Percentiles rank a stretch among this genome's conserved stretches.
These are phyloP conservation scores for Dendrophyllia cribrosa DNA, from an alignment of 64 coral and sea anemone species.

Conservation along the genomic window DNA sequence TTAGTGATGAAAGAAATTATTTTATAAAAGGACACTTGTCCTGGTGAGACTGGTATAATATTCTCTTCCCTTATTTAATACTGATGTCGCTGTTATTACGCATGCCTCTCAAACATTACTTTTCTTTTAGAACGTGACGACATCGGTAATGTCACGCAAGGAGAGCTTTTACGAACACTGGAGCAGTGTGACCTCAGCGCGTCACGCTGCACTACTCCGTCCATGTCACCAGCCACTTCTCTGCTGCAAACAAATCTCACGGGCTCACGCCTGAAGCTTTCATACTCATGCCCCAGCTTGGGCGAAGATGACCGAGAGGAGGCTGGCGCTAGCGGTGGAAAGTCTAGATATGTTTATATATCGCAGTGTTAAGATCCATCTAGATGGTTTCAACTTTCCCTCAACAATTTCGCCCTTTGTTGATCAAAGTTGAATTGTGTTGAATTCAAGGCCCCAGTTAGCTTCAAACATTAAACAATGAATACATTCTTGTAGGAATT, in stretches of 20 bases:
- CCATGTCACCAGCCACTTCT: slow-evolving; percentile 91
- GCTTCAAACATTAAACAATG: too few species aligned
- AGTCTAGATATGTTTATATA: slow-evolving; percentile 20
- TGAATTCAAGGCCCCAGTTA: too few species aligned
- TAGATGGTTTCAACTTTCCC: too few species aligned
- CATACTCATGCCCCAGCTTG: slow-evolving; percentile 87
- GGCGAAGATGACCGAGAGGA: slow-evolving; percentile 82
- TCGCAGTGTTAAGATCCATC: slow-evolving; percentile 7
- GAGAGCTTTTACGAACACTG: slow-evolving; percentile 83
- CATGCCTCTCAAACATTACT: too few species aligned
- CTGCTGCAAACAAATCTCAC: slow-evolving; percentile 88
- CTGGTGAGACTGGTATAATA: too few species aligned
- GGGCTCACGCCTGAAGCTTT: slow-evolving; percentile 86
- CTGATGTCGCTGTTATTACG: not conserved
- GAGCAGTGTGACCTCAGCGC: slow-evolving; percentile 97
- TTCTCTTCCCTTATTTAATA: too few species aligned
- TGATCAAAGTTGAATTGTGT: too few species aligned
- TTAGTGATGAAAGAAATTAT: not conserved
- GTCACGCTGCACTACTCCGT: slow-evolving; percentile 93
- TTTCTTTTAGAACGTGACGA: slow-evolving; percentile 43
- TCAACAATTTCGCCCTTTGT: too few species aligned
- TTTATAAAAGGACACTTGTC: too few species aligned
- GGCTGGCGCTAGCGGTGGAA: slow-evolving; percentile 49
- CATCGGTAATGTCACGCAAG: slow-evolving; percentile 80
- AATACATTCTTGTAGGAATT: too few species aligned